Base-by-base conservation (phyloP, 2,113 vertebrate genomes). In the Chaenogobius annularis region DNA sequence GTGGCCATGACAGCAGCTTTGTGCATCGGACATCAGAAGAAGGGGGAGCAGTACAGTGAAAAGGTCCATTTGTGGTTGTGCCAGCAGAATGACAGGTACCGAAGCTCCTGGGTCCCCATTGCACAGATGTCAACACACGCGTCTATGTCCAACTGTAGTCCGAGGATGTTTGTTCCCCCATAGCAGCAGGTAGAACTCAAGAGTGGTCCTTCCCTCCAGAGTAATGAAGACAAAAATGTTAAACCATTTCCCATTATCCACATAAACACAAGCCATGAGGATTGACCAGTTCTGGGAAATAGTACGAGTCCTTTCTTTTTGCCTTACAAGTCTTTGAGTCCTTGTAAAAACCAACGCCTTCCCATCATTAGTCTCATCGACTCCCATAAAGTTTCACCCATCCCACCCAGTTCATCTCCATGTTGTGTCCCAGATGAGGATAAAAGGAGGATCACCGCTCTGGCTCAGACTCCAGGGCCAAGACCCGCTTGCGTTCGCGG, bases 391-490 rank as follows among this genome's bases (percentile, higher is more conserved):
- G 82, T 86, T 80, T 82, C 86, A 72, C 80, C 75, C 54, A 70
- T 55, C 72, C 72, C 22, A 22, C 11, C 68, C 83, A 55, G 48
- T 69, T 40, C 7, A 35, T 77, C 82, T 47, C 77, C 80, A 74
- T 61, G 65, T 73, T 69, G 82, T 70, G 64, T 74, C 77, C 73
- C 72, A 23, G 75, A n/a, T 26, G 77, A 82, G 68, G 75, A 72
- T 75, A 78, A 46, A 83, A 67, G 79, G 73, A 63, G 65, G 69
- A 87, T 91, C 90, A 91, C 68, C 97, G 98, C 50, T 99, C 97
- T 0, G 97, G 98, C 80, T 98, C 97, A 0, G 96, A 95, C 90
- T 98, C 98, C 19, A 96, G 93, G 78, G 95, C 96, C 90, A 95
- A 92, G 64, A 93, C 94, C 48, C 96, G 92, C 80, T 96, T 97